Evolutionary conservation across 2,888 invertebrate species (phyloP), one percentile per base, ranked within the genome.

Genomic region (Dicycla oo): DNA sequence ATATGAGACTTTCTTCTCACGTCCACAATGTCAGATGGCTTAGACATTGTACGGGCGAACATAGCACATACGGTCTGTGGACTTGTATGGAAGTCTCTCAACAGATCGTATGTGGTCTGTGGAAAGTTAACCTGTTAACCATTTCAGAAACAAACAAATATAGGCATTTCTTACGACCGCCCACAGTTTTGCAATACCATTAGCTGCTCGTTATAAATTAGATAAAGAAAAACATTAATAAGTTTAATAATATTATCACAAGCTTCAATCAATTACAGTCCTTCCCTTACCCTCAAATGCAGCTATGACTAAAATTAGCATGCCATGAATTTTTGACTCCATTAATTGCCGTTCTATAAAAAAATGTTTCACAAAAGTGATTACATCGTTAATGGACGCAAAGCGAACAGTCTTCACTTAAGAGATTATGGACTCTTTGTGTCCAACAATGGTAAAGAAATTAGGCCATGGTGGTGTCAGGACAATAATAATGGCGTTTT

Each of bases 301-400:
- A 56, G 51, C 23, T 49, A 62, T 18, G 60, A 20, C n/a, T 7
- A 54, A 81, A 75, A 84, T 81, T 86, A 78, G 78, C 80, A 82
- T 78, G 53, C 69, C 80, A 83, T 84, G 78, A 81, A 81, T 82
- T 81, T 87, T 84, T 78, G 72, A 76, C 74, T 73, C 78, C 76
- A 82, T 81, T 83, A 80, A 69, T 78, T 75, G 57, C 30, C 38
- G 54, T 62, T 74, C 18, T 61, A 63, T 40, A 72, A 75, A 75
- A 80, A 77, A 74, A 60, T 49, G 23, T 66, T 64, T 23, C n/a
- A 69, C 65, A 69, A 75, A 82, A 70, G 74, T 85, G 64, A 78
- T 80, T 77, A 81, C 71, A 47, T 71, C 62, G 75, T 69, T 85
- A 82, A 85, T 82, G 75, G 78, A 78, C 51, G 72, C 68, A 68